These are phyloP conservation scores for Bolinopsis microptera DNA, from an alignment of 37 sponge, comb jelly and placozoan genomes.

Conservation along the genomic window DNA sequence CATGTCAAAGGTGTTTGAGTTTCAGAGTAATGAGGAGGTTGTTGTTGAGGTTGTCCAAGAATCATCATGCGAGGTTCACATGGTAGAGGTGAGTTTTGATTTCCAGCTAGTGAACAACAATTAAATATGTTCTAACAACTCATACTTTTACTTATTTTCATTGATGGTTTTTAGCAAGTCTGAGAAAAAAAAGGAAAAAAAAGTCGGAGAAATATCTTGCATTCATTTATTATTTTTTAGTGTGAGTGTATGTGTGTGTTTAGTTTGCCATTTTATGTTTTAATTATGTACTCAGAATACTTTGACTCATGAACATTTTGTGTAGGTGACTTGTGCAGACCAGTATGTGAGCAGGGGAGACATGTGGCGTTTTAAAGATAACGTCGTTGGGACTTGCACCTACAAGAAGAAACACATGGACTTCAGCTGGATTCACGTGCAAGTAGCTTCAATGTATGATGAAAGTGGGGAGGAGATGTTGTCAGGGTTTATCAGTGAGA, in stretches of 20 bases:
- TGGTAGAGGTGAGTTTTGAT: slow-evolving; percentile 11
- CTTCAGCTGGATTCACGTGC: slow-evolving; percentile 43
- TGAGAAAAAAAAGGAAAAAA: too few relatives aligned
- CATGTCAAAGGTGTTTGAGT: slow-evolving; percentile 46
- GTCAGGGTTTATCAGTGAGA: slow-evolving; percentile 28
- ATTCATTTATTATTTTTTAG: background rate
- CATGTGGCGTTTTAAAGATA: slow-evolving; percentile 52
- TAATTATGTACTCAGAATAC: too few relatives aligned
- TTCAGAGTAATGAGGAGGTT: slow-evolving; percentile 19
- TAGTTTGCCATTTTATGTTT: background rate
- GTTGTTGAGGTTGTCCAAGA: slow-evolving; percentile 46
- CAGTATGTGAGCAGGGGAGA: slow-evolving; percentile 54
- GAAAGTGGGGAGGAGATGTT: background rate
- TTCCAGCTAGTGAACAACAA: too few relatives aligned
- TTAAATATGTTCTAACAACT: background rate
- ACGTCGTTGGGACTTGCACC: slow-evolving; percentile 11
- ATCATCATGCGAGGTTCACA: slow-evolving; percentile 1
- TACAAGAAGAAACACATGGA: slow-evolving; percentile 48
- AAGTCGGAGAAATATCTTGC: too few relatives aligned
- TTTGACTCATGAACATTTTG: too few relatives aligned
- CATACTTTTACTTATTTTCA: background rate
- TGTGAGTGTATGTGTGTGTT: background rate
- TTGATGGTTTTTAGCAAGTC: background rate
- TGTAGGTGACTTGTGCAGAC: slow-evolving; percentile 42
- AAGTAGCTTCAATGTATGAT: slow-evolving; percentile 3